Percentiles rank a stretch among this genome's conserved stretches.
These are phyloP conservation scores for Anser cygnoides DNA, from an alignment of 2,113 vertebrate genomes.

Conservation along the genomic window DNA sequence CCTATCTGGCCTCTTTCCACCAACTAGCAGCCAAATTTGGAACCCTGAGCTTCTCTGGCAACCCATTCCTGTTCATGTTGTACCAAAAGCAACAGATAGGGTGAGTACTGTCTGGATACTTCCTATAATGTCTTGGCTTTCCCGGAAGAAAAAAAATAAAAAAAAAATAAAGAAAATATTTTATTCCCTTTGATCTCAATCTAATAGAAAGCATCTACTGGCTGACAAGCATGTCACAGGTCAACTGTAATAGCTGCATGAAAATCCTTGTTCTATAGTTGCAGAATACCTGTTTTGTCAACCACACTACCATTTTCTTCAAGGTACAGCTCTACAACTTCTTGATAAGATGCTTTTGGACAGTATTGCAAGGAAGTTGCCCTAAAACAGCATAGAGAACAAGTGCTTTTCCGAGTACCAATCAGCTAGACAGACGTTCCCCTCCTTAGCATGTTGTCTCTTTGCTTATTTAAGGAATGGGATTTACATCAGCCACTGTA, in stretches of 20 bases:
- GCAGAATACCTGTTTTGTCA: background rate
- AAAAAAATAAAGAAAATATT: background rate
- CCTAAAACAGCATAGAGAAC: background rate
- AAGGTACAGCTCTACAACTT: background rate
- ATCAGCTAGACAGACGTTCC: background rate
- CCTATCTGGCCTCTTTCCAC: constrained; percentile 88
- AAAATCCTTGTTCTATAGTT: background rate
- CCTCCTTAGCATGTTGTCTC: background rate
- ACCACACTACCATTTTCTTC: background rate
- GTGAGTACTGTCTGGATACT: constrained; percentile 66
- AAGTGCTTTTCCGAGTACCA: background rate
- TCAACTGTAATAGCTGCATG: background rate
- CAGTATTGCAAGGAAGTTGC: background rate
- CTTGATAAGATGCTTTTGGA: background rate
- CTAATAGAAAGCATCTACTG: background rate
- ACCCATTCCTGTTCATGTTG: constrained; percentile 89
- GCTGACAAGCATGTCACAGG: background rate
- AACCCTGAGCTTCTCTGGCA: constrained; percentile 82
- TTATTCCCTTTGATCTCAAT: background rate
- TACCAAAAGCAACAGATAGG: constrained; percentile 79
- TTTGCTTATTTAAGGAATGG: constrained; percentile 1
- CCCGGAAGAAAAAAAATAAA: background rate
- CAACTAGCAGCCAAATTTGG: constrained; percentile 75
- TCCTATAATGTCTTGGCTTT: background rate
- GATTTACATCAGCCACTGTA: background rate